Percentiles rank a stretch among this genome's conserved stretches.
These are phyloP conservation scores for Anthoscopus minutus DNA, from an alignment of 2,113 vertebrate species.

Conservation along the genomic window DNA sequence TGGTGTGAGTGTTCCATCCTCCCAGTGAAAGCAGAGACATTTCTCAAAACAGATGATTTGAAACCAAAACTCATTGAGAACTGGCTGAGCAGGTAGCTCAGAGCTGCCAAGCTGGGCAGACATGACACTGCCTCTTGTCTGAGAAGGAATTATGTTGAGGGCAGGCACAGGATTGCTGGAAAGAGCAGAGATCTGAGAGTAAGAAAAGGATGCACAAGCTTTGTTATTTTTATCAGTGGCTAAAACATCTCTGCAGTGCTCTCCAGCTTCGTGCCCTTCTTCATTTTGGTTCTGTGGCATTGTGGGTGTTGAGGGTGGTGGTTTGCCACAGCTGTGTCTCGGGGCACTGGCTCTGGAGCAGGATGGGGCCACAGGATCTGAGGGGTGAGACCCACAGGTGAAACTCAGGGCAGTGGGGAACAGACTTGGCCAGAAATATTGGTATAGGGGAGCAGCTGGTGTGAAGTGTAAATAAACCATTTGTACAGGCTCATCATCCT, in stretches of 20 bases:
- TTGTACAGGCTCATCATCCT: background rate
- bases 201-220: background rate
- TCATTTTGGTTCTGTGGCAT: background rate
- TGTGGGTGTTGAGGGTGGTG: background rate
- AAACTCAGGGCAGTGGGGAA: background rate
- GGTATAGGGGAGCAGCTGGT: background rate
- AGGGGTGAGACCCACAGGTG: background rate
- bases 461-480: background rate
- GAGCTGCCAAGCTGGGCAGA: background rate
- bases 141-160: background rate
- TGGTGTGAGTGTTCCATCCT: background rate
- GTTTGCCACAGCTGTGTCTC: background rate
- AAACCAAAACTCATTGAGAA: background rate
- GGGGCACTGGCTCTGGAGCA: background rate
- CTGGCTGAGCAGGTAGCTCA: background rate
- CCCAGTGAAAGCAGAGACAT: background rate
- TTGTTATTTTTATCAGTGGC: background rate
- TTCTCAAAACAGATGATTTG: background rate
- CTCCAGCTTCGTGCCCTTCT: background rate
- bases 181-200: background rate
- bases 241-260: background rate
- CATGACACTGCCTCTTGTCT: background rate
- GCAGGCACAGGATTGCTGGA: background rate
- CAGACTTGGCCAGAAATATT: background rate
- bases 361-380: background rate